Conservation (phyloP, 2,113 vertebrate species). For the Chinchilla lanigera region DNA sequence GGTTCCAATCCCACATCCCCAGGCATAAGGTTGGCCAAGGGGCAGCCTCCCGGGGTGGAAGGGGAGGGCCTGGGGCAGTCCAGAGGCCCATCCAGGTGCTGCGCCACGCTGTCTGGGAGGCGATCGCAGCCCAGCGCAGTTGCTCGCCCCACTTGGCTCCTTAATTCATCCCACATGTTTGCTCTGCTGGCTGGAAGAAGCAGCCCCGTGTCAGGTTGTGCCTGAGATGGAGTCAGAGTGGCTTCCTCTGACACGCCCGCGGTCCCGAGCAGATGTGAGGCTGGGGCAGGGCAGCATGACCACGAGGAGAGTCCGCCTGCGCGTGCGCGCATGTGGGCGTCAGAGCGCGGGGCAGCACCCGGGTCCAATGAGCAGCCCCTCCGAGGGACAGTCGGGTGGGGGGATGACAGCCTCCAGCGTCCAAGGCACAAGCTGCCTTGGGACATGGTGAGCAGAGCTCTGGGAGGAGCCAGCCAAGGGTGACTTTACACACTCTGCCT, state of each 20-base stretch:
- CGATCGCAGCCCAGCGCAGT: not conserved
- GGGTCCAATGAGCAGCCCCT: not conserved
- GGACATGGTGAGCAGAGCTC: not conserved
- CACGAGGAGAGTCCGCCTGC: not conserved
- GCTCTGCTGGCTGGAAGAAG: constrained; percentile 8
- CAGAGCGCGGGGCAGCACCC: accelerated
- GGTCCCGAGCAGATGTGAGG: constrained; percentile 41
- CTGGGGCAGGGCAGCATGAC: constrained; percentile 77
- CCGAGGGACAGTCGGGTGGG: not conserved
- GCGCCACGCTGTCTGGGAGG: not conserved
- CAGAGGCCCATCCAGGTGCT: not conserved
- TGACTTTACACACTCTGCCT: no score
- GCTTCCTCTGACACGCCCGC: constrained; percentile 69
- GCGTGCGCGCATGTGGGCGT: not conserved
- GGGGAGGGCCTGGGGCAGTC: not conserved
- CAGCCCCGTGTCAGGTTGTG: constrained; percentile 67
- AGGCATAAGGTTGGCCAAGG: not conserved
- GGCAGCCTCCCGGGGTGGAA: not conserved
- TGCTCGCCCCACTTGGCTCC: not conserved
- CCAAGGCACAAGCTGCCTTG: not conserved
- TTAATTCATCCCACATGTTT: constrained; percentile 81
- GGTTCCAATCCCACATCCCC: not conserved
- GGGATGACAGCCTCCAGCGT: not conserved
- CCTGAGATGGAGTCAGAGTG: constrained; percentile 59
- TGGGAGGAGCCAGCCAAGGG: not conserved